Evolutionary conservation across 2,888 invertebrate species (phyloP), one percentile per base, ranked within the genome.

Genomic region (Ochropleura plecta): DNA sequence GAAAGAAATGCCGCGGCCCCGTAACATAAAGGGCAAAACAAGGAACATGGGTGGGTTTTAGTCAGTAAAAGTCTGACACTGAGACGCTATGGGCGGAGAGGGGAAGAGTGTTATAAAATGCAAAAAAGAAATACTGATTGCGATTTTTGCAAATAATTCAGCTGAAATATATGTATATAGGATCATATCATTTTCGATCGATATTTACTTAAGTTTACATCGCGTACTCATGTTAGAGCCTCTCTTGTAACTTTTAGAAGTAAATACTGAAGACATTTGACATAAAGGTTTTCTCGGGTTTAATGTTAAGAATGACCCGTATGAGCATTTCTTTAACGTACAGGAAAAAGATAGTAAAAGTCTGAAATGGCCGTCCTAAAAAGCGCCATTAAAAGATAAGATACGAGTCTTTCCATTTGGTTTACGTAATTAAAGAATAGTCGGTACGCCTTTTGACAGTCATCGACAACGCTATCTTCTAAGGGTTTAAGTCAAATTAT

Each of bases 301-400:
- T 20, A 18, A 16, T 30, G 40, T 40, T 63, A 51, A 65, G 53
- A 48, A 72, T 64, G 46, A 20, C 48, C 44, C 18, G 20, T 44
- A 48, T 20, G 30, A 79, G 30, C 42, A 53, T n/a, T 65, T 55
- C 53, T 78, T 55, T 55, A 55, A 55, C 20, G 48, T 49, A 16
- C 63, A 20, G 63, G 78, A 70, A 78, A 65, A 73, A 55, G 30
- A 59, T 20, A 65, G 48, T 72, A 40, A 79, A 78, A 30, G 5
- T 14, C 44, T 20, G 51, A 18, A 73, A 66, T 40, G 48, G 49
- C 40, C 40, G 73, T 14, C 18, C 12, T 62, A 20, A 79, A 55
- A 72, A 65, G 42, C 3, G 30, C 60, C 62, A 16, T 65, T 65
- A 65, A 44, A 62, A 79, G 78, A 73, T 79, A 70, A 77, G 60